Evolutionary conservation across 2,113 vertebrate species (phyloP), one percentile per base, ranked within the genome.

Genomic region (Odobenus rosmarus): DNA sequence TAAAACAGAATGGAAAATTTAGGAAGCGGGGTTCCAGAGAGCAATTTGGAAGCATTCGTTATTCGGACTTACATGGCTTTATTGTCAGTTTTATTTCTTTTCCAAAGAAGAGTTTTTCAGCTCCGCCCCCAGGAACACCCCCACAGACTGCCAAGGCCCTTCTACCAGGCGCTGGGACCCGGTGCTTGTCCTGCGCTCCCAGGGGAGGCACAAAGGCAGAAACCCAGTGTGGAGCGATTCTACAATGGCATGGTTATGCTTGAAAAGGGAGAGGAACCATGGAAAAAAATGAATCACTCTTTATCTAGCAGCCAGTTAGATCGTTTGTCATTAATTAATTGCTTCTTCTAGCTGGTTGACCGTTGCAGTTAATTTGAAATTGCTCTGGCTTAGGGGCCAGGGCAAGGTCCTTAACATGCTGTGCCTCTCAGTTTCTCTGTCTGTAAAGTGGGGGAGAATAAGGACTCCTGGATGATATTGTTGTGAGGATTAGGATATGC

Each of bases 61-160:
- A 88, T 64, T 92, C 62, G 97, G 7, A 97, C 98, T 98, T 98
- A 98, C 97, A 10, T 95, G 92, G 39, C 15, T 62, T 94, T 57
- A 98, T 87, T 53, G 59, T 95, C 77, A 98, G 64, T 79, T 96
- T 97, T 4, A 92, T 98, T 83, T 98, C 98, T 1, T 93, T 96
- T 81, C 98, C 98, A 93, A 98, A 98, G 92, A n/a, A 7, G 71
- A 97, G 9, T 64, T 86, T 95, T 62, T 79, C 71, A 76, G 82
- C 85, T 69, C 64, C 51, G 0, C 72, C 55, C 87, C 15, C 77
- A 90, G 59, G 31, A 46, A 97, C 97, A 98, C 97, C 76, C 46
- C 57, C 39, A 61, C 33, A 96, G 55, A 53, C 3, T 89, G 4
- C 59, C 69, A 57, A 69, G 76, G 16, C 4, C 26, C 6, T 87